Percentiles rank a stretch among this genome's conserved stretches.
phyloP scores from a whole-genome alignment of 2,113 vertebrate species.

The Trachemys scripta region DNA sequence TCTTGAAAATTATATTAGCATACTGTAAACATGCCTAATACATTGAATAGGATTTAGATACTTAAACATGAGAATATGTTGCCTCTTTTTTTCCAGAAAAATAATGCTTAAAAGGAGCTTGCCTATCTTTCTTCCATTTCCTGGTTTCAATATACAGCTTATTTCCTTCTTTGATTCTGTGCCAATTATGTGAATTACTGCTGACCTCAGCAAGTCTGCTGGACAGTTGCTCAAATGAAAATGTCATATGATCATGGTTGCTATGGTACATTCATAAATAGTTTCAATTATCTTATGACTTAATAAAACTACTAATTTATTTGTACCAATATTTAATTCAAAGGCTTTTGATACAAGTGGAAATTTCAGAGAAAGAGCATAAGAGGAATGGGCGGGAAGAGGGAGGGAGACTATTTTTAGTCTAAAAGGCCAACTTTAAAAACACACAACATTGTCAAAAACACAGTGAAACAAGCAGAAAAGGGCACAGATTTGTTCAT shows the following conservation, averaged over 20 bases:
- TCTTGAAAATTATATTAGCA: neutral
- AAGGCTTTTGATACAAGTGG: slow-evolving; percentile 37
- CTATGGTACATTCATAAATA: slow-evolving; percentile 28
- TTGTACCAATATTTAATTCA: slow-evolving; percentile 58
- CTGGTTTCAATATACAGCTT: neutral
- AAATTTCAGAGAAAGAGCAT: slow-evolving; percentile 45
- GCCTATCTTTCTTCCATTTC: slow-evolving; percentile 2
- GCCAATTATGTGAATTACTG: neutral
- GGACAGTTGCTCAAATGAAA: neutral
- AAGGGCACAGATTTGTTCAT: neutral
- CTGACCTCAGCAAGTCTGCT: slow-evolving; percentile 14
- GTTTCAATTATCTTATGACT: slow-evolving; percentile 2
- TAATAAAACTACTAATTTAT: neutral
- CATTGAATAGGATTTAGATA: neutral
- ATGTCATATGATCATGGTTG: slow-evolving; percentile 31
- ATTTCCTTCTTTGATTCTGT: slow-evolving; percentile 5
- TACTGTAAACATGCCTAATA: neutral
- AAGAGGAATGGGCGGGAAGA: neutral
- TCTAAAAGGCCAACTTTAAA: too few species aligned
- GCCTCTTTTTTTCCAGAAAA: neutral
- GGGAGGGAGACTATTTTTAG: neutral
- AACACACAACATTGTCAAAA: too few species aligned
- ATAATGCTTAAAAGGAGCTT: neutral
- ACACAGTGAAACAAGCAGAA: neutral
- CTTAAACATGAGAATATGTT: neutral